Evolutionary conservation across 2,888 invertebrate genomes (phyloP).

Genomic region (Scaptomyza tumidula): DNA sequence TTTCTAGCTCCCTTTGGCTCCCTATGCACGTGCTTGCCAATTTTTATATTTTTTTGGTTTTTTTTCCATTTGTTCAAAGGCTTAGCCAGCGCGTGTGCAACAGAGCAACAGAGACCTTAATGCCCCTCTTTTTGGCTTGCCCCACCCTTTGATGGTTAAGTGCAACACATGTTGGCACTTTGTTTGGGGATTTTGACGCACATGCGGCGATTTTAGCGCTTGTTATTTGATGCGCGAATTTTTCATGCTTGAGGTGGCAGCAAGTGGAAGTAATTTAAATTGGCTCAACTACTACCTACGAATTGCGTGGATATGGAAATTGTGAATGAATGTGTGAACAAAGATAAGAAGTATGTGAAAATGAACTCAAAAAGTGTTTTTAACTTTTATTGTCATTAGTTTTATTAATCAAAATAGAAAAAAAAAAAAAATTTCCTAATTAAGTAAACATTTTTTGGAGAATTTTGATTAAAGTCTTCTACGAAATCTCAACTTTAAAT

Average conservation of each 20-base stretch:
- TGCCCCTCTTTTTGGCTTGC: conserved; percentile 5
- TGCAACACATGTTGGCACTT: conserved; percentile 80
- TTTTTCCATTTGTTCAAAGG: conserved; percentile 62
- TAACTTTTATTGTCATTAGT: too few relatives aligned
- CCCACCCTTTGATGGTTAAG: conserved; percentile 55
- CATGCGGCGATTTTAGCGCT: conserved; percentile 49
- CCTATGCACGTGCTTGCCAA: conserved; percentile 63
- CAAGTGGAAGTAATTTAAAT: conserved; percentile 14
- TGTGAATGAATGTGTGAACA: not conserved
- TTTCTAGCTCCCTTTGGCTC: not conserved
- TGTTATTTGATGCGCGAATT: conserved; percentile 38
- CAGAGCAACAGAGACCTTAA: conserved; percentile 31
- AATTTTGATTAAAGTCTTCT: too few relatives aligned
- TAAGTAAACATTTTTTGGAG: too few relatives aligned
- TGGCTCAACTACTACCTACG: conserved; percentile 8
- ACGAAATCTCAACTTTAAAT: too few relatives aligned
- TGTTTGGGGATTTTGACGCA: conserved; percentile 66
- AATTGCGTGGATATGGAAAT: conserved; percentile 2
- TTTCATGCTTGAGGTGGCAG: conserved; percentile 10
- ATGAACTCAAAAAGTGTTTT: not conserved
- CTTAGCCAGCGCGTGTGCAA: conserved; percentile 62
- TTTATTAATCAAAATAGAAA: not conserved
- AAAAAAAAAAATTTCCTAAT: too few relatives aligned
- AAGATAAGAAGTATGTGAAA: not conserved
- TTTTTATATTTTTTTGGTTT: conserved; percentile 31